Base-by-base conservation (phyloP, 2,797 vertebrate species). In the Thaleichthys pacificus region DNA sequence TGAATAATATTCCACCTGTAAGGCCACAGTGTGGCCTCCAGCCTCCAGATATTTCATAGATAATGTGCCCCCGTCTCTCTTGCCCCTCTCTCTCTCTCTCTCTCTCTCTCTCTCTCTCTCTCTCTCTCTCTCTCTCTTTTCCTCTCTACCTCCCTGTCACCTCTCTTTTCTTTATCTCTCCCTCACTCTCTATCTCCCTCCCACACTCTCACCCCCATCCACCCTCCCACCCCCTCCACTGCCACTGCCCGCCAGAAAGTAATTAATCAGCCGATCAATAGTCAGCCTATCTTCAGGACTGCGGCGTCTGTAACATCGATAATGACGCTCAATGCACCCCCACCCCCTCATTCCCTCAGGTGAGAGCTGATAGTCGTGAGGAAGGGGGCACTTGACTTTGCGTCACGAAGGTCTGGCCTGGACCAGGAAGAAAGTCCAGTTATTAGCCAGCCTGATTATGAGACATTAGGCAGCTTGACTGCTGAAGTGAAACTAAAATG, bases 241-340 rank as follows among this genome's bases (percentile, higher is more conserved):
- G 38, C 84, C 83, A 84, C 84, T 77, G 86, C 90, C 89, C 88
- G 89, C 42, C 89, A 91, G 90, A 91, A 90, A 88, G 91, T 89
- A 90, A 92, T 92, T 93, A 92, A 93, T 93, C 91, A 91, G 86
- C 61, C 62, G 89, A 89, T 93, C 91, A 74, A 93, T 91, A 86
- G 77, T 82, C 82, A 87, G 88, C 89, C 90, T 86, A 88, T 89
- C 90, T 92, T 82, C 84, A 86, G 87, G 89, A 47, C 85, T 71
- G 82, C 82, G 86, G 84, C 84, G 81, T 92, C 91, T 84, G 87
- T 93, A 91, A 88, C 89, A 89, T 89, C 88, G 81, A 91, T 93
- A 90, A 91, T 90, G 86, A 84, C 30, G 89, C 89, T 91, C 86
- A 66, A 90, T 91, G 88, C 77, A 71, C 84, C 82, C 89, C 42